These are phyloP conservation scores for Stomatorhinus ivindoensis DNA, from an alignment of 2,113 vertebrate species.

Conservation along the genomic window DNA sequence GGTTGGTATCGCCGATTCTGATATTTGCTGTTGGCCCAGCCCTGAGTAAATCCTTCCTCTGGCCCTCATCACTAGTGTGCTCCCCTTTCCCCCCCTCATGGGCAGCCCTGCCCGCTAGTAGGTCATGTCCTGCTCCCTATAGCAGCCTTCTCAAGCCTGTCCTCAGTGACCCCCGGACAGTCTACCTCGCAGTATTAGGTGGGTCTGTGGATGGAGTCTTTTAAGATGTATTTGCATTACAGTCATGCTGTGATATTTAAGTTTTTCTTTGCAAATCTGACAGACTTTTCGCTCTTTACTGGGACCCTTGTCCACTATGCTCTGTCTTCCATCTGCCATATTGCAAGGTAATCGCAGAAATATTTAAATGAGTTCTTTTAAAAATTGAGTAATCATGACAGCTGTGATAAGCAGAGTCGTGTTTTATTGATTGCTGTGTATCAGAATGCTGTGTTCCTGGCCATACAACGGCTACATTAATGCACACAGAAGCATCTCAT, in stretches of 20 bases:
- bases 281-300: not conserved
- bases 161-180: too few relatives aligned
- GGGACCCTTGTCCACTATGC: not conserved
- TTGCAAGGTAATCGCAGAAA: not conserved
- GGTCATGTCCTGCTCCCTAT: not conserved
- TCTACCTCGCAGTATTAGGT: too few relatives aligned
- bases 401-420: not conserved
- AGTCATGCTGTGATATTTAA: not conserved
- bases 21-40: not conserved
- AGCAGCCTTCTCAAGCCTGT: not conserved
- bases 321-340: not conserved
- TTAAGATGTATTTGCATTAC: too few relatives aligned
- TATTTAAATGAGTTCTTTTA: not conserved
- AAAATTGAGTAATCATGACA: not conserved
- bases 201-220: too few relatives aligned
- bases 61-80: not conserved
- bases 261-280: not conserved
- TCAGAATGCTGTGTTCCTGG: not conserved
- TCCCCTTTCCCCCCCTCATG: not conserved
- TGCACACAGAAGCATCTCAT: not conserved
- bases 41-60: not conserved
- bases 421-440: not conserved
- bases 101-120: not conserved
- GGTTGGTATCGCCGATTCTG: not conserved
- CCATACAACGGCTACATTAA: not conserved